phyloP scores from a whole-genome alignment of 1,140 invertebrate genomes.

The Dendrolimus punctatus region DNA sequence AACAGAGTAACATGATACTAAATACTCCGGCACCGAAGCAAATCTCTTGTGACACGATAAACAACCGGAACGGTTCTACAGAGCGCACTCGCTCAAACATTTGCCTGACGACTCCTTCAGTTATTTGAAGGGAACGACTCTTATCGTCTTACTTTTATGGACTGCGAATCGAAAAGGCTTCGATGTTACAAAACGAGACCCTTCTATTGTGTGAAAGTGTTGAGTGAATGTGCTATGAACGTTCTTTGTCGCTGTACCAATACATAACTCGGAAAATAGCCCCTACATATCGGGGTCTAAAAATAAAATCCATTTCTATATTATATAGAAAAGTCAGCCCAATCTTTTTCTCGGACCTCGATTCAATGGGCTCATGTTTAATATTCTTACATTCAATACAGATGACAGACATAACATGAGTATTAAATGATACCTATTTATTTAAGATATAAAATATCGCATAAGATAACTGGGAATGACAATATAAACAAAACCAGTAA shows the following conservation, averaged over 20 bases:
- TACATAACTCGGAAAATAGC: constrained; percentile 20
- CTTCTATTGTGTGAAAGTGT: constrained; percentile 42
- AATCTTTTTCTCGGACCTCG: no score
- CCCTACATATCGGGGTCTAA: constrained; percentile 1
- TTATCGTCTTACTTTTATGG: constrained; percentile 57
- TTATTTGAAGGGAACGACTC: constrained; percentile 51
- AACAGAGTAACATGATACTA: constrained; percentile 38
- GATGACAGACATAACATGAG: no score
- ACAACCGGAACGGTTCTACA: constrained; percentile 22
- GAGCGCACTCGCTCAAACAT: constrained; percentile 28
- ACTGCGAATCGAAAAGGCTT: constrained; percentile 54
- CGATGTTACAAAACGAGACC: constrained; percentile 44
- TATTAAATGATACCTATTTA: no score
- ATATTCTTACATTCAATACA: no score
- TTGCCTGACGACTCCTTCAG: constrained; percentile 40
- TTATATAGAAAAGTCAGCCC: no score
- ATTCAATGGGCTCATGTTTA: no score
- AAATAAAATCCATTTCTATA: constrained; percentile 8
- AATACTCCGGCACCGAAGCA: constrained; percentile 31
- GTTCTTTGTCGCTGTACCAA: constrained; percentile 38
- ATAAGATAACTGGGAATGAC: no score
- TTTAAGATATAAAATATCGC: no score
- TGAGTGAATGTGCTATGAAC: constrained; percentile 39
- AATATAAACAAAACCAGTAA: no score
- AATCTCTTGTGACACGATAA: constrained; percentile 43